Percentiles rank a stretch among this genome's conserved stretches.
Conservation (phyloP, 2,113 vertebrate genomes). For the Genyomyrus donnyi region DNA sequence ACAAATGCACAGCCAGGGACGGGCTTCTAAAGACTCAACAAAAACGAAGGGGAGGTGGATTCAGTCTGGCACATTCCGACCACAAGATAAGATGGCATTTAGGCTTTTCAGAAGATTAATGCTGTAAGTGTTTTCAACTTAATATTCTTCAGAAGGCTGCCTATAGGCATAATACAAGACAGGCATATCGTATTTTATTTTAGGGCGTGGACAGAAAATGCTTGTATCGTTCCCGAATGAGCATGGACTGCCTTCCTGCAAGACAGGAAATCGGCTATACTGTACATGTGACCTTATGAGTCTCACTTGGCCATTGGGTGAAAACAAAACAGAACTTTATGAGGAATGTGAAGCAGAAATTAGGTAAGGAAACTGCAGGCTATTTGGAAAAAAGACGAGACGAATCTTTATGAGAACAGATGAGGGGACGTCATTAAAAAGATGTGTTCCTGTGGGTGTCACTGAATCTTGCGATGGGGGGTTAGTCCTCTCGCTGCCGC, state of each 20-base stretch:
- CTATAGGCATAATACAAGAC: neutral
- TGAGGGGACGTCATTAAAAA: neutral
- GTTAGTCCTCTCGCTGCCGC: neutral
- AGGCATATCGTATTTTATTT: neutral
- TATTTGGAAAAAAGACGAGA: neutral
- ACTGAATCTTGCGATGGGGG: slow-evolving; percentile 20
- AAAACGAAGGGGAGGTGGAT: neutral
- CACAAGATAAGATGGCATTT: neutral
- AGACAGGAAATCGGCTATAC: neutral
- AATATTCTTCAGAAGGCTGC: neutral
- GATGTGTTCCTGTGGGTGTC: slow-evolving; percentile 4
- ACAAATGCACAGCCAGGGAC: neutral
- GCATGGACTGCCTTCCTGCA: neutral
- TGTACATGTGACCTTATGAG: neutral
- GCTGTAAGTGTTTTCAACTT: neutral
- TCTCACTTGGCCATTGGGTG: neutral
- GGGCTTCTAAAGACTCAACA: neutral
- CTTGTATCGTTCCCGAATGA: neutral
- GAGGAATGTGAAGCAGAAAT: neutral
- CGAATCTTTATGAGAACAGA: neutral
- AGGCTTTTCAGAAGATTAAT: neutral
- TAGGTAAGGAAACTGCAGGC: neutral
- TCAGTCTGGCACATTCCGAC: slow-evolving; percentile 2
- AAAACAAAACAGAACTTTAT: neutral
- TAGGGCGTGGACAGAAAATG: neutral